Evolutionary conservation across 2,113 vertebrate genomes (phyloP).

Genomic region (Podiceps cristatus): DNA sequence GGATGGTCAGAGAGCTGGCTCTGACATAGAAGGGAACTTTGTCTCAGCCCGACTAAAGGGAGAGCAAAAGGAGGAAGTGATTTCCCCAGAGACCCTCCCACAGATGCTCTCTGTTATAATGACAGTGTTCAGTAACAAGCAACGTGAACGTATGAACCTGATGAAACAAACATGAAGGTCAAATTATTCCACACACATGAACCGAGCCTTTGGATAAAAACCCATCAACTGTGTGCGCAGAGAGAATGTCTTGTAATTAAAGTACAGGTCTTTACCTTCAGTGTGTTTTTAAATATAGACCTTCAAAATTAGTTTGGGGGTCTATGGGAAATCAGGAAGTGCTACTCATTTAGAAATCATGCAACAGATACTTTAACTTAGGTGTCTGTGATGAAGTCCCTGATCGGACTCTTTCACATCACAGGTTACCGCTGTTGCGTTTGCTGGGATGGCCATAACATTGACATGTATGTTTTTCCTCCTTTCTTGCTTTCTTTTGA

Average conservation of each 20-base stretch:
- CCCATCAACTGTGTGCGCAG: accelerated
- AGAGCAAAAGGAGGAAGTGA: not conserved
- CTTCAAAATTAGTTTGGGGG: not conserved
- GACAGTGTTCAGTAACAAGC: not conserved
- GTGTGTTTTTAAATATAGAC: not conserved
- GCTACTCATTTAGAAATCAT: not conserved
- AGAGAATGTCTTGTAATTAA: not conserved
- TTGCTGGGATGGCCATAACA: not conserved
- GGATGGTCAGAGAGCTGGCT: not conserved
- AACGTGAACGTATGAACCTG: not conserved
- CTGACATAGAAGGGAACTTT: not conserved
- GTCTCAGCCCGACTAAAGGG: not conserved
- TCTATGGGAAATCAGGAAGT: not conserved
- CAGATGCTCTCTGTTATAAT: not conserved
- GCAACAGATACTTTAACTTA: not conserved
- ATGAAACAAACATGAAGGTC: not conserved
- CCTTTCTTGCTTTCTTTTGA: not conserved
- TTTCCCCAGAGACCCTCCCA: not conserved
- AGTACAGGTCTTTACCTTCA: not conserved
- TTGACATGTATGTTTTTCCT: accelerated
- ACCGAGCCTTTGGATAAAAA: not conserved
- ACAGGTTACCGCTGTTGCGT: not conserved
- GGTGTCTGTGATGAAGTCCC: not conserved
- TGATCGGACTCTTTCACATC: not conserved
- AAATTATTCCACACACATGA: not conserved